phyloP scores from a whole-genome alignment of 2,797 vertebrate genomes.

The Psittacula derbiana region DNA sequence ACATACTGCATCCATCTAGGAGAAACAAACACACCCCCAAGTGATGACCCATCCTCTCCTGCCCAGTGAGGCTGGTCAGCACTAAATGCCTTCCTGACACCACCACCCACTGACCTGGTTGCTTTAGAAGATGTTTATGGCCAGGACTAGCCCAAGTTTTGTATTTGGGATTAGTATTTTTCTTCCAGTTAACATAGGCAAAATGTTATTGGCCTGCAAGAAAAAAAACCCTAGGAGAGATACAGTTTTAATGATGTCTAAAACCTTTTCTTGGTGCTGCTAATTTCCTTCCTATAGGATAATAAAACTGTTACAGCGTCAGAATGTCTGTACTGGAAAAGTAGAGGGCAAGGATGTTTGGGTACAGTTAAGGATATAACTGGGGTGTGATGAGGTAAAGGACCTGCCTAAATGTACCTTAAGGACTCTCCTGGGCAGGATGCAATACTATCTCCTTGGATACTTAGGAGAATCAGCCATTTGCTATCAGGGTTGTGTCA shows the following conservation, averaged over 20 bases:
- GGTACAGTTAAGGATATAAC: not conserved
- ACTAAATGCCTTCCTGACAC: not conserved
- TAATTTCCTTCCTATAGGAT: not conserved
- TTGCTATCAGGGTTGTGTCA: not conserved
- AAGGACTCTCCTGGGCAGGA: not conserved
- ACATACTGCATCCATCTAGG: not conserved
- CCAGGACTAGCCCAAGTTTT: not conserved
- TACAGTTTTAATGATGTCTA: not conserved
- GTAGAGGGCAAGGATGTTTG: not conserved
- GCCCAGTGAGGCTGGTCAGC: not conserved
- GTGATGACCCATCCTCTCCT: not conserved
- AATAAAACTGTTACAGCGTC: not conserved
- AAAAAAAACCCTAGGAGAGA: not conserved
- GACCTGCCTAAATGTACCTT: not conserved
- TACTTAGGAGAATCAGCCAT: not conserved
- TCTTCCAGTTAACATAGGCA: not conserved
- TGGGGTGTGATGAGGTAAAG: not conserved
- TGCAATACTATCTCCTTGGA: not conserved
- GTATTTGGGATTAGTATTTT: not conserved
- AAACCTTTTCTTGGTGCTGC: not conserved
- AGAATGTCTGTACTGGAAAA: not conserved
- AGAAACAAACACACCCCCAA: not conserved
- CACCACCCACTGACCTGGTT: not conserved
- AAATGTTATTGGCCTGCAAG: not conserved
- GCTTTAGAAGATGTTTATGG: not conserved